Conservation (phyloP, 1,140 invertebrate genomes). For the Philopotamus ludificatus region DNA sequence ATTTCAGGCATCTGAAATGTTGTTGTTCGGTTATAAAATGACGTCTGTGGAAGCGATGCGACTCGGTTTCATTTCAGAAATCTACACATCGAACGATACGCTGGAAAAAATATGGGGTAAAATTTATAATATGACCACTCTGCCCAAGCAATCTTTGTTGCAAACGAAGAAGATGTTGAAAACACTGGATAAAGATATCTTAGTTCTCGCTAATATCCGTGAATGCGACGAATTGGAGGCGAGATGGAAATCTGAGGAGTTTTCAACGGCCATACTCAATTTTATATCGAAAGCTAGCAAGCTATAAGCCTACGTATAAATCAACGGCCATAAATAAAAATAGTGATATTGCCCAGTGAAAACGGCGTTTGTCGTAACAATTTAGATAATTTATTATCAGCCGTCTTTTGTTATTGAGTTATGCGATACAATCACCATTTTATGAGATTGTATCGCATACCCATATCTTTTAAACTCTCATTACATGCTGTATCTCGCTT, state of each 20-base stretch:
- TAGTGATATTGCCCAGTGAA: no score
- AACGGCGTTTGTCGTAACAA: no score
- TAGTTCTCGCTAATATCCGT: constrained; percentile 57
- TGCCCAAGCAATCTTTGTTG: constrained; percentile 58
- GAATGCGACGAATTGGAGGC: constrained; percentile 60
- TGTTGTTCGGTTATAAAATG: constrained; percentile 79
- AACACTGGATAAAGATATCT: constrained; percentile 47
- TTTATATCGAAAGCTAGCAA: constrained; percentile 27
- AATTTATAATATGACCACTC: constrained; percentile 53
- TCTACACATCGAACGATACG: constrained; percentile 61
- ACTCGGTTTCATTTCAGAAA: constrained; percentile 69
- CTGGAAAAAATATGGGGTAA: constrained; percentile 59
- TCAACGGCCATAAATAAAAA: no score
- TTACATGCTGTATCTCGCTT: no score
- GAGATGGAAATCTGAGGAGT: constrained; percentile 62
- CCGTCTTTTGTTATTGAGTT: no score
- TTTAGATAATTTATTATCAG: no score
- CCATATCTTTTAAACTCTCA: no score
- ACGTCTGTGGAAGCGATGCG: constrained; percentile 71
- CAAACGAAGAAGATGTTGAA: constrained; percentile 59
- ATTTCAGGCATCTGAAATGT: constrained; percentile 75
- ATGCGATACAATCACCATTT: no score
- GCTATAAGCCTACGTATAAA: no score
- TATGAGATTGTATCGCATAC: no score
- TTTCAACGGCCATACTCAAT: constrained; percentile 19